Conservation (phyloP, 2,113 vertebrate species). For the Ammodytes marinus region DNA sequence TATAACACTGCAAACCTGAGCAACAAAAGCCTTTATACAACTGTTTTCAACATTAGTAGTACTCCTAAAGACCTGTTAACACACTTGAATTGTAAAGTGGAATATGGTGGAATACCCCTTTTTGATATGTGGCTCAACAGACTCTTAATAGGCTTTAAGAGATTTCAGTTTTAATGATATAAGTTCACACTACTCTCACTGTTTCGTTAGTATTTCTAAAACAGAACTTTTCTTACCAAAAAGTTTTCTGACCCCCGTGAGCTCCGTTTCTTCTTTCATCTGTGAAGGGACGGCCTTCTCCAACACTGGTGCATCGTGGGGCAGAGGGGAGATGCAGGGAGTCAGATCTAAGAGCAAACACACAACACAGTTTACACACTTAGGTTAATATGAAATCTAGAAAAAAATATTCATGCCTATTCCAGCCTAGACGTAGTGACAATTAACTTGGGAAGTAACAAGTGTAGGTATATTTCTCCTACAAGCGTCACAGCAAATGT, state of each 20-base stretch:
- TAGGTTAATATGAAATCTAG: neutral
- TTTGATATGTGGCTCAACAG: neutral
- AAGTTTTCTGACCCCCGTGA: constrained; percentile 82
- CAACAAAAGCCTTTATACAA: neutral
- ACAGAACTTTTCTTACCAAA: constrained; percentile 84
- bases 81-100: too few relatives aligned
- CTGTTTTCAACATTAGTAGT: too few relatives aligned
- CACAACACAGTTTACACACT: neutral
- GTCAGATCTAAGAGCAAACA: constrained; percentile 89
- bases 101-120: neutral
- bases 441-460: neutral
- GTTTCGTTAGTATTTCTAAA: neutral
- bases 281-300: constrained; percentile 86
- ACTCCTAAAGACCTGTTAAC: too few relatives aligned
- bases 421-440: neutral
- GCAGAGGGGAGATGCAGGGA: constrained; percentile 93
- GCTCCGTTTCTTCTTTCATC: constrained; percentile 87
- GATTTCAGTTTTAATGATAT: neutral
- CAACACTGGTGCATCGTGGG: constrained; percentile 86
- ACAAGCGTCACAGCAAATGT: neutral
- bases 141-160: neutral
- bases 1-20: neutral
- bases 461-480: neutral
- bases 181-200: neutral
- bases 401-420: neutral